Conservation (phyloP, 2,797 vertebrate genomes). For the Loriculus beryllinus region DNA sequence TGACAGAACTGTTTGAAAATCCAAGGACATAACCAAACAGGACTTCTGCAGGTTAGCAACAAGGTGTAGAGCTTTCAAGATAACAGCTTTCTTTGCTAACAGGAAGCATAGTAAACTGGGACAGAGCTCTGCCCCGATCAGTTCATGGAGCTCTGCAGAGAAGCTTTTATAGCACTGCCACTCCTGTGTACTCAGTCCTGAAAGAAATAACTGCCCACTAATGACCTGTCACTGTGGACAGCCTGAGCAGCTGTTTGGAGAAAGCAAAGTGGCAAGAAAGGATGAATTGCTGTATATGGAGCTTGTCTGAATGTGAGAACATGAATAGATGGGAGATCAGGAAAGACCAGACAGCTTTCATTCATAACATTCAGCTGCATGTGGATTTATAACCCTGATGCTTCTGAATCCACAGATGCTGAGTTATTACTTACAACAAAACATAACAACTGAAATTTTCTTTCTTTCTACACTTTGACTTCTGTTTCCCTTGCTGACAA, state of each 20-base stretch:
- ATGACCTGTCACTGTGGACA: conserved; percentile 52
- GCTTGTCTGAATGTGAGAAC: conserved; percentile 48
- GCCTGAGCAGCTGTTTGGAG: conserved; percentile 42
- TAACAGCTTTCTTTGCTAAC: not conserved
- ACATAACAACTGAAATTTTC: conserved; percentile 14
- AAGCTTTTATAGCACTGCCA: not conserved
- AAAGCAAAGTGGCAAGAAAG: not conserved
- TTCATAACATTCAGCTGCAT: conserved; percentile 53
- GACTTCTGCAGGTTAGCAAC: not conserved
- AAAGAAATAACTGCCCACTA: conserved; percentile 37
- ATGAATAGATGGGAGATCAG: conserved; percentile 55
- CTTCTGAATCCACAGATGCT: not conserved
- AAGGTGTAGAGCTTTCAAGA: not conserved
- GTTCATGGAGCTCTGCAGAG: not conserved
- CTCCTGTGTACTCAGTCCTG: conserved; percentile 1
- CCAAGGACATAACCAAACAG: not conserved
- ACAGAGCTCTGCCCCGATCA: not conserved
- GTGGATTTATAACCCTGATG: conserved; percentile 32
- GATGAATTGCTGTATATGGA: conserved; percentile 48
- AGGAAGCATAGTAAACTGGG: not conserved
- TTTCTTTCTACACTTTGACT: conserved; percentile 11
- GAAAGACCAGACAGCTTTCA: conserved; percentile 33
- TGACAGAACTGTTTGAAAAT: not conserved
- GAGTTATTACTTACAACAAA: conserved; percentile 30
- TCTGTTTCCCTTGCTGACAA: not conserved